Percentiles rank a stretch among this genome's conserved stretches.
Evolutionary conservation across 2,113 vertebrate species (phyloP).

Genomic region (Eira barbara): DNA sequence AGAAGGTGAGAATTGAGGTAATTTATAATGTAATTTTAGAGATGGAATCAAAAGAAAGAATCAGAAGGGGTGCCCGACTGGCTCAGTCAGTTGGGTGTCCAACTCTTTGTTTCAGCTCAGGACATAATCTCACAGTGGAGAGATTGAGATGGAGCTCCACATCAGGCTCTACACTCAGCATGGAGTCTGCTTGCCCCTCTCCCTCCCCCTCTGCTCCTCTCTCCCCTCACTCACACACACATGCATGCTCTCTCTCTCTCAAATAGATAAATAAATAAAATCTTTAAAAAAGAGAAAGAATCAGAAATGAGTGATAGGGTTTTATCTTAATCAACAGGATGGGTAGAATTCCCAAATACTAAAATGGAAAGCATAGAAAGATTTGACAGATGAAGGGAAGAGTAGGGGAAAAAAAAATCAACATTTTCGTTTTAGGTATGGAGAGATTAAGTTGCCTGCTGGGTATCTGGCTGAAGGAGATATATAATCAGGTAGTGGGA

Average conservation of each 20-base stretch:
- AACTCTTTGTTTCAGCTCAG: background rate
- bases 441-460: background rate
- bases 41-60: background rate
- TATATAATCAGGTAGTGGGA: background rate
- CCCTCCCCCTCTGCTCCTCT: background rate
- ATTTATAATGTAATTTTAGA: background rate
- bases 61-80: background rate
- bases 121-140: background rate
- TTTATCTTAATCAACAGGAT: background rate
- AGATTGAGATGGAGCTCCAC: background rate
- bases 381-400: background rate
- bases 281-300: background rate
- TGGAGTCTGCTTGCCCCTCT: background rate
- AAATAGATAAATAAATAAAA: background rate
- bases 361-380: background rate
- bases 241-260: background rate
- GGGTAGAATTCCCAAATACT: background rate
- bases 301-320: background rate
- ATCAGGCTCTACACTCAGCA: background rate
- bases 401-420: background rate
- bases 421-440: background rate
- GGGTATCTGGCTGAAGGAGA: background rate
- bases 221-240: background rate
- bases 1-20: background rate
- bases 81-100: background rate